Conservation (phyloP, 2,888 invertebrate species). For the Arrhopalites spinosus region DNA sequence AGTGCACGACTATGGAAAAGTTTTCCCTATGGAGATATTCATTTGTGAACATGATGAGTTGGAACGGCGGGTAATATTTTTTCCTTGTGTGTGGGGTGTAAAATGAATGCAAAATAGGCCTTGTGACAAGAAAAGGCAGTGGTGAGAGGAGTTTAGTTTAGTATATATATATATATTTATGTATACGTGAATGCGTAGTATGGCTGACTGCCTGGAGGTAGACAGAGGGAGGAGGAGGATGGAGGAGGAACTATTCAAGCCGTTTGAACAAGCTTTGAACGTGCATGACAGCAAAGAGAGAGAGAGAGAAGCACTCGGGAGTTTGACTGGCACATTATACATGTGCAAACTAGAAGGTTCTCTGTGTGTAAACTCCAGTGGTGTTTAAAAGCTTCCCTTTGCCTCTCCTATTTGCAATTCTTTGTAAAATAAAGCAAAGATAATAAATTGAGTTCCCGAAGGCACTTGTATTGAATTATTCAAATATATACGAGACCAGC, state of each 20-base stretch:
- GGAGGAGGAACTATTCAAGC: not conserved
- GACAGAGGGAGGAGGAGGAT: conserved; percentile 4
- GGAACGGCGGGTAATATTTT: not conserved
- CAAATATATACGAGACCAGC: conserved; percentile 40
- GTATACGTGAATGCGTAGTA: not conserved
- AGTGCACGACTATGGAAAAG: not conserved
- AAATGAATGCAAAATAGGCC: conserved; percentile 29
- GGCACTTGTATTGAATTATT: conserved; percentile 55
- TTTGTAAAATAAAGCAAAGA: conserved; percentile 55
- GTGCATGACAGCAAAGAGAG: conserved; percentile 16
- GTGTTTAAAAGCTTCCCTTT: conserved; percentile 35
- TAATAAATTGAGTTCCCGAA: conserved; percentile 54
- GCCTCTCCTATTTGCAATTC: conserved; percentile 52
- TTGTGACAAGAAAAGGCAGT: conserved; percentile 8
- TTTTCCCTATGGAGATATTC: conserved; percentile 11
- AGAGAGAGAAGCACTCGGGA: conserved; percentile 15
- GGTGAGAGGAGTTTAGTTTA: not conserved
- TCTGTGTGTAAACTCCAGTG: conserved; percentile 21
- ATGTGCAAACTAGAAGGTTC: conserved; percentile 8
- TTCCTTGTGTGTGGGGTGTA: not conserved
- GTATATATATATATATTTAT: not conserved
- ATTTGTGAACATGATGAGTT: conserved; percentile 16
- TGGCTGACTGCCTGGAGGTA: conserved; percentile 20
- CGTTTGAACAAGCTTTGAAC: conserved; percentile 4
- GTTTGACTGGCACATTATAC: conserved; percentile 40